A percentile compares a stretch with the other conserved stretches of the same genome.
Conservation (phyloP, 2,797 vertebrate genomes). For the Nannoperca australis region DNA sequence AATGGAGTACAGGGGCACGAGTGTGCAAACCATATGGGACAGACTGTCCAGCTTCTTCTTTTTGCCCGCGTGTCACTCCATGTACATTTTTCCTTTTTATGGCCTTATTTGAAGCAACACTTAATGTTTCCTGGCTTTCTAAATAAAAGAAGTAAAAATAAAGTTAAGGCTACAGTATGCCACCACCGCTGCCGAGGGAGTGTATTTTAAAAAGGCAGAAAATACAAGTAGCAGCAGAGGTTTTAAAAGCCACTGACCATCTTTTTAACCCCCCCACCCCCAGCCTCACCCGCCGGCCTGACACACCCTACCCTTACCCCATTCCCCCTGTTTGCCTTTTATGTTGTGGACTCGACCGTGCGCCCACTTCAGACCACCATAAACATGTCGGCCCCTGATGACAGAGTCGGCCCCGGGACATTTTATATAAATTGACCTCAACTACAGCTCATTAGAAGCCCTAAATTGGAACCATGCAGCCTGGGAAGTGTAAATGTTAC, state of each 20-base stretch:
- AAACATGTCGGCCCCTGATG: conserved; percentile 89
- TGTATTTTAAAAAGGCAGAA: conserved; percentile 78
- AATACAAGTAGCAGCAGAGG: conserved; percentile 79
- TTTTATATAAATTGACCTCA: conserved; percentile 90
- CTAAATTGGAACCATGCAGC: conserved; percentile 89
- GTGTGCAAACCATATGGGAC: conserved; percentile 80
- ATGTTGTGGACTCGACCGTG: conserved; percentile 86
- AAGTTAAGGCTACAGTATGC: conserved; percentile 78
- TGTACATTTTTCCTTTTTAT: conserved; percentile 86
- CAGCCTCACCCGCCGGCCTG: conserved; percentile 67
- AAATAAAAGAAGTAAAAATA: conserved; percentile 88
- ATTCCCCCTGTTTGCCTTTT: conserved; percentile 79
- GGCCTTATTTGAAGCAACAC: conserved; percentile 83
- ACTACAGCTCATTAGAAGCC: conserved; percentile 89
- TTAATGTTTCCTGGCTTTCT: conserved; percentile 85
- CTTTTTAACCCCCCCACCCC: conserved; percentile 74
- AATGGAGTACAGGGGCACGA: conserved; percentile 58
- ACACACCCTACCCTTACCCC: conserved; percentile 82
- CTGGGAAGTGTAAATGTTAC: conserved; percentile 80
- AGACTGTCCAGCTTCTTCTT: conserved; percentile 76
- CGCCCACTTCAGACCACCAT: conserved; percentile 89
- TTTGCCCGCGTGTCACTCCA: conserved; percentile 70
- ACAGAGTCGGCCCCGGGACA: conserved; percentile 85
- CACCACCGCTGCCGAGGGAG: conserved; percentile 67
- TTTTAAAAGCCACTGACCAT: conserved; percentile 85